Conservation (phyloP, 2,888 invertebrate species). For the Cylloceria caligata region DNA sequence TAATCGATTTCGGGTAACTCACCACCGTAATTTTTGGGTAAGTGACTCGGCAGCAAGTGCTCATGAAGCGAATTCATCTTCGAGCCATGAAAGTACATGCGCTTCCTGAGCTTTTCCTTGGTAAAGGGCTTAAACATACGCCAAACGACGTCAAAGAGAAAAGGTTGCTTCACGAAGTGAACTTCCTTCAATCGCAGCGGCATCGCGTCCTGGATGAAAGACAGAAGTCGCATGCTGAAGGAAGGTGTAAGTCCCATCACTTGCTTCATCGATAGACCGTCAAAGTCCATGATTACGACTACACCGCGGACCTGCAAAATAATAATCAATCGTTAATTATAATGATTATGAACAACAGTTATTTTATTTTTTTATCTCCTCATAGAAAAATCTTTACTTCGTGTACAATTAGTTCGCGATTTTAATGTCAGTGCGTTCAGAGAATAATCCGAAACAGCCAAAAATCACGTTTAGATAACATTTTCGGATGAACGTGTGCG, state of each 20-base stretch:
- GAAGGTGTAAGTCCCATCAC: constrained; percentile 89
- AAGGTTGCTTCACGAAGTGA: constrained; percentile 94
- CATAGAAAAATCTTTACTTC: too few species aligned
- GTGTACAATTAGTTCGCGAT: too few species aligned
- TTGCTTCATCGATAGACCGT: constrained; percentile 91
- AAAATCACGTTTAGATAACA: too few species aligned
- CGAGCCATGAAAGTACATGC: constrained; percentile 94
- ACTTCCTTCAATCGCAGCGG: constrained; percentile 93
- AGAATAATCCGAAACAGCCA: too few species aligned
- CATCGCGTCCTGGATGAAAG: constrained; percentile 95
- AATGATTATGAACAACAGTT: background rate
- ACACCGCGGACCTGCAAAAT: constrained; percentile 88
- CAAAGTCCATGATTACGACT: constrained; percentile 94
- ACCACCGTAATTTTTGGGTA: constrained; percentile 93
- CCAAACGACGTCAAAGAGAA: constrained; percentile 94
- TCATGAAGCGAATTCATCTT: constrained; percentile 93
- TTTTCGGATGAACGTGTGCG: too few species aligned
- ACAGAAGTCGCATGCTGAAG: constrained; percentile 91
- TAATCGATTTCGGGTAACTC: constrained; percentile 91
- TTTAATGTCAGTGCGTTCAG: too few species aligned
- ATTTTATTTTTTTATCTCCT: too few species aligned
- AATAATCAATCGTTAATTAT: constrained; percentile 4
- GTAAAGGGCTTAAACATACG: constrained; percentile 93
- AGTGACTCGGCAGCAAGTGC: constrained; percentile 88
- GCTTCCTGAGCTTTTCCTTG: constrained; percentile 90